Base-by-base conservation (phyloP, 2,888 invertebrate species). In the Drosophila nigricruria region DNA sequence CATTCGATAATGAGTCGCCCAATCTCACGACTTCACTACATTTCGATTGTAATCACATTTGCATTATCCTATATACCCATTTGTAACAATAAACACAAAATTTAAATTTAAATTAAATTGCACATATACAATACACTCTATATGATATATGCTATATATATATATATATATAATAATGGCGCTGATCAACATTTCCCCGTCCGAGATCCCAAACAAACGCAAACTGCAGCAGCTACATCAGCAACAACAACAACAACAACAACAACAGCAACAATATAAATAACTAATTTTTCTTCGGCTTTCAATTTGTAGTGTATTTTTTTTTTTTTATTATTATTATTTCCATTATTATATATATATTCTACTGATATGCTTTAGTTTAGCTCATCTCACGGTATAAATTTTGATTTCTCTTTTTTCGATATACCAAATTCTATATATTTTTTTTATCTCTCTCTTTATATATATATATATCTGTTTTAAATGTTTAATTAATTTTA, bases 401-500 rank as follows among this genome's bases (percentile, higher is more conserved):
- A 27, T 42, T 30, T 49, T 40, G 4, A 49, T 54, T 36, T 45
- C n/a, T 16, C 42, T 54, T 45, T 57, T 49, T 42, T 38, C 36
- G 34, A 23, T 52, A 38, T 32, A 43, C 38, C 40, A 42, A 60
- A 54, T 25, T 45, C 34, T 47, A 32, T n/a, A 42, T 53, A 42
- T 14, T 40, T 54, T 53, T 16, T 34, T 30, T 10, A 9, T 10
- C 30, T 20, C 38, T 50, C 20, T 20, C 20, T 59, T 59, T 59
- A 52, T 43, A 36, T 34, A 50, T 50, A 50, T 32, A 50, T 23
- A 27, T 16, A 50, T 58, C 62, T 64, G 56, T 79, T 70, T 76
- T 77, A 60, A 70, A 76, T 76, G 76, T 70, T 78, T 73, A 79
- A 69, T 73, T 78, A 79, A 74, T 79, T 79, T 79, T 79, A 79